Conservation (phyloP, 92 coral and sea anemone genomes). For the Isaurus tuberculatus region DNA sequence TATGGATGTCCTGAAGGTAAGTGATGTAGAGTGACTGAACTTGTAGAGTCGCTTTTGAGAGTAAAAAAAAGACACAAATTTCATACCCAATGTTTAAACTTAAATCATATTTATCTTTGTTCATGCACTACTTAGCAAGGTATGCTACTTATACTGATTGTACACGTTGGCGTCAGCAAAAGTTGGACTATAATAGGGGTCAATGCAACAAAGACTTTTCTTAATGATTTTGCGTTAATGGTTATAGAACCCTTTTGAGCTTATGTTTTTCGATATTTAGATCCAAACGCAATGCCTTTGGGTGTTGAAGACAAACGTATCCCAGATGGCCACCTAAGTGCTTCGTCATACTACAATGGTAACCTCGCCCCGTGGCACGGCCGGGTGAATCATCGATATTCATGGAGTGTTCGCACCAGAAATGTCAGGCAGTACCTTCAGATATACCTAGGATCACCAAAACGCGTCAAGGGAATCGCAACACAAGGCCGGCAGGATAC, state of each 20-base stretch:
- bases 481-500: constrained; percentile 85
- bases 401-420: constrained; percentile 70
- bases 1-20: constrained; percentile 47
- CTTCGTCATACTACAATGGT: constrained; percentile 63
- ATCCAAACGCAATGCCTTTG: constrained; percentile 55
- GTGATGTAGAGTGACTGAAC: too few species aligned
- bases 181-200: too few species aligned
- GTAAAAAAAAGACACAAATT: neutral
- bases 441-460: constrained; percentile 65
- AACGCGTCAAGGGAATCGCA: constrained; percentile 77
- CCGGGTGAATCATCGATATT: constrained; percentile 68
- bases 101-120: too few species aligned
- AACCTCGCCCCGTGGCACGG: constrained; percentile 67
- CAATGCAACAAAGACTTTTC: neutral
- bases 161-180: too few species aligned
- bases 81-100: too few species aligned
- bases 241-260: neutral
- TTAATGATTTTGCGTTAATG: neutral
- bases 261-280: neutral
- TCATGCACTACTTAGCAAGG: too few species aligned
- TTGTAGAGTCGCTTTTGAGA: too few species aligned
- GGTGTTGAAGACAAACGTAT: constrained; percentile 85
- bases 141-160: too few species aligned
- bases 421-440: constrained; percentile 82
- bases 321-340: constrained; percentile 68